A percentile compares a stretch with the other conserved stretches of the same genome.
Conservation (phyloP, 2,888 invertebrate genomes). For the Anagyrus pseudococci region DNA sequence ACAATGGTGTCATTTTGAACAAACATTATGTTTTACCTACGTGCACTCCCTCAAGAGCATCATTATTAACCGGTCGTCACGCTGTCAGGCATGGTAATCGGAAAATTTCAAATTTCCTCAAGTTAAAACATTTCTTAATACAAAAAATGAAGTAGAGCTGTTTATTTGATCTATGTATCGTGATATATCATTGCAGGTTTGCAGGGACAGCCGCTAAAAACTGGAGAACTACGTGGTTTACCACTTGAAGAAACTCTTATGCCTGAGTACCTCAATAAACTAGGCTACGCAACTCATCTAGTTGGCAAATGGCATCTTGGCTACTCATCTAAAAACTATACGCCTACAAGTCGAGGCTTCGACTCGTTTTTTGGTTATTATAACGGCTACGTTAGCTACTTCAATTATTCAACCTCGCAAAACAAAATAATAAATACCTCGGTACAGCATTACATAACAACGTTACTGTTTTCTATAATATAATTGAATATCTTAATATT, state of each 20-base stretch:
- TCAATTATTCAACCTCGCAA: slow-evolving; percentile 65
- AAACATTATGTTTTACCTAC: slow-evolving; percentile 84
- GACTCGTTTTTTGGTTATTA: slow-evolving; percentile 85
- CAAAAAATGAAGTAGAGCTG: too few relatives aligned
- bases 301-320: slow-evolving; percentile 70
- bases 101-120: too few relatives aligned
- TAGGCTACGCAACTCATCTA: slow-evolving; percentile 65
- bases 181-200: slow-evolving; percentile 58
- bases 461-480: too few relatives aligned
- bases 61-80: slow-evolving; percentile 84
- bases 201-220: slow-evolving; percentile 64
- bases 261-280: slow-evolving; percentile 63
- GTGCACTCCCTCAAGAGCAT: slow-evolving; percentile 84
- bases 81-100: slow-evolving; percentile 74
- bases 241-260: slow-evolving; percentile 63
- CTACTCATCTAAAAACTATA: slow-evolving; percentile 64
- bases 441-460: too few relatives aligned
- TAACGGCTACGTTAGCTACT: slow-evolving; percentile 83
- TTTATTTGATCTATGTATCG: neutral
- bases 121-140: too few relatives aligned
- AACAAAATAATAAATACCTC: too few relatives aligned
- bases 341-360: slow-evolving; percentile 79
- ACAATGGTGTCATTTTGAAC: slow-evolving; percentile 82
- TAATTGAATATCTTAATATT: too few relatives aligned
- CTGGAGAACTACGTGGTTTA: slow-evolving; percentile 63